Evolutionary conservation across 2,888 invertebrate species (phyloP), one percentile per base, ranked within the genome.

Genomic region (Chironomus riparius): DNA sequence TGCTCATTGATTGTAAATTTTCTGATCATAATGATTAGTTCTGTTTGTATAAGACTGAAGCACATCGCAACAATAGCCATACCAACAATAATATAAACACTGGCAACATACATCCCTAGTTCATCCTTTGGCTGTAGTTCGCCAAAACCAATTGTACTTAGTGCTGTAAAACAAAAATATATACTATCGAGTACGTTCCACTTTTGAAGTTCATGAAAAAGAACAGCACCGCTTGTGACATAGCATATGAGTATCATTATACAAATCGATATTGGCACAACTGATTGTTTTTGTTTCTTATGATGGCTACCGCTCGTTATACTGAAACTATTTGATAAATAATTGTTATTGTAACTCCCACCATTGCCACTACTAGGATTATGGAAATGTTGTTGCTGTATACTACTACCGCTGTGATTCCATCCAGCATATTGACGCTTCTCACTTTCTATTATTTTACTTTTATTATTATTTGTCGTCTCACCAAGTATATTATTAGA

Each of bases 171-270:
- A 80, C 92, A 92, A 82, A 92, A 92, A 82, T 91, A 92, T 77
- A 91, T 87, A 47, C 96, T 95, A 81, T 97, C 97, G 74, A 97
- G 86, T 61, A 94, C 88, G 77, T 90, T 91, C 98, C 98, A 98
- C 79, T 90, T 89, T 83, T 98, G 98, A 82, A 97, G 91, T 75
- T 92, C 87, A 77, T 93, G 91, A 84, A 98, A 98, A 78, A 98
- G 87, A 77, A 94, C 86, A 0, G 97, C 93, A 13, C 98, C 98
- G 48, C 94, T 90, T 77, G 92, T 91, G 80, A 98, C 89, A 84
- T 98, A 98, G 79, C 91, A 87, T 70, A 94, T 86, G 80, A 98
- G 90, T 65, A 97, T 91, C 79, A 94, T 85, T 77, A 97, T 85
- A 81, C 96, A 95, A 72, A 98, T 87, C 75, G 90, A 88, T 77